A percentile compares a stretch with the other conserved stretches of the same genome.
phyloP scores from a whole-genome alignment of 2,888 invertebrate genomes.

The Sphaerophoria rueppellii region DNA sequence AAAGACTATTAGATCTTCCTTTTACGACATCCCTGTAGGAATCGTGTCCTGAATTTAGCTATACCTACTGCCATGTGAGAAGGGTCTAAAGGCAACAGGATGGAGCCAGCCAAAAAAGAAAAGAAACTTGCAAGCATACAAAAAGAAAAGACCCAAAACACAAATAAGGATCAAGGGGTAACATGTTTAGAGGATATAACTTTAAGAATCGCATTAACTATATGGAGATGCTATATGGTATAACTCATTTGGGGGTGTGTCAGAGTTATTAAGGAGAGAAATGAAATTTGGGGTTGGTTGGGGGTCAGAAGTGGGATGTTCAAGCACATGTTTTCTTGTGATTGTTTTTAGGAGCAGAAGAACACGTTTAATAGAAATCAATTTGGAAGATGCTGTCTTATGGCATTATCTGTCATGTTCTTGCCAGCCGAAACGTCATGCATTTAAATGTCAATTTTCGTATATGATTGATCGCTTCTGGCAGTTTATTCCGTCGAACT shows the following conservation, averaged over 20 bases:
- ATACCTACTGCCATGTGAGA: constrained; percentile 41
- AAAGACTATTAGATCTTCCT: constrained; percentile 69
- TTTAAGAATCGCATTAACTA: constrained; percentile 63
- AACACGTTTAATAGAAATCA: too few relatives aligned
- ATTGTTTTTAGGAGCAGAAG: neutral
- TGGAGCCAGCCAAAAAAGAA: constrained; percentile 9
- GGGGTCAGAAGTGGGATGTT: constrained; percentile 17
- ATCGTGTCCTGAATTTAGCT: constrained; percentile 71
- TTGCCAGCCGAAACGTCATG: too few relatives aligned
- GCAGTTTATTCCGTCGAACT: too few relatives aligned
- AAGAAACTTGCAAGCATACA: constrained; percentile 51
- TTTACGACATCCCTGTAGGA: constrained; percentile 71
- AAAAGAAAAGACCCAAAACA: constrained; percentile 56
- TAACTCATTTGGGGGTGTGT: constrained; percentile 43
- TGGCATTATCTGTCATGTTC: too few relatives aligned
- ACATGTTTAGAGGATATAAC: constrained; percentile 55
- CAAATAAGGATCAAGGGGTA: constrained; percentile 68
- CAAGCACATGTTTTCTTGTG: neutral
- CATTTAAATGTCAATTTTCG: too few relatives aligned
- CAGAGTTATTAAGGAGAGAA: constrained; percentile 3
- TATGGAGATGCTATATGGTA: constrained; percentile 42
- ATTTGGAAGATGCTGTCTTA: too few relatives aligned
- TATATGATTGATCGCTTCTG: too few relatives aligned
- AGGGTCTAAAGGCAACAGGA: neutral
- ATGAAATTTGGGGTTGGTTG: neutral